phyloP scores from a whole-genome alignment of 1,140 invertebrate species.

The Ptiloglossa arizonensis region DNA sequence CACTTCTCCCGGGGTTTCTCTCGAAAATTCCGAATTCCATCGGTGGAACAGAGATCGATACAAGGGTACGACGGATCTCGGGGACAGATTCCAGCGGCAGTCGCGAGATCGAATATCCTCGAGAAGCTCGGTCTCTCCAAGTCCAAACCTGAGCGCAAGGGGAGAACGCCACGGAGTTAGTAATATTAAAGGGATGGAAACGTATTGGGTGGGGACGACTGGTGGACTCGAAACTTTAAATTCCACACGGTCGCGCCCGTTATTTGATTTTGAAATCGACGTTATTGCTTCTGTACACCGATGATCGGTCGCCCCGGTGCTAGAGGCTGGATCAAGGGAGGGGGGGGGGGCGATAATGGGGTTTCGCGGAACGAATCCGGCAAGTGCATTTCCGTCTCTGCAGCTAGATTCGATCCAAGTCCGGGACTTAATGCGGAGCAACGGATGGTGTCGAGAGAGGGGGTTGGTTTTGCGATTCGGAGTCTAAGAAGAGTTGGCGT shows the following conservation, averaged over 20 bases:
- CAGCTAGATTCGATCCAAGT: slow-evolving; percentile 57
- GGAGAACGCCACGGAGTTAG: neutral
- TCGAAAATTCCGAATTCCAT: neutral
- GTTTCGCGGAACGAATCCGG: slow-evolving; percentile 58
- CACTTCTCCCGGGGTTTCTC: no score
- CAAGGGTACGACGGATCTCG: neutral
- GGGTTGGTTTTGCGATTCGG: slow-evolving; percentile 1
- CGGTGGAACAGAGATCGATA: neutral
- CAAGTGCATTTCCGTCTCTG: slow-evolving; percentile 59
- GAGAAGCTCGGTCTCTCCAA: no score
- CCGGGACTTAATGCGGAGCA: slow-evolving; percentile 58
- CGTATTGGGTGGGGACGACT: neutral
- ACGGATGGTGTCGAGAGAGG: slow-evolving; percentile 31
- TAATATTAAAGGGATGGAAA: neutral
- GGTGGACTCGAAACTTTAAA: slow-evolving; percentile 37
- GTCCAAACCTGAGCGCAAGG: neutral
- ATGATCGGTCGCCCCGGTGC: slow-evolving; percentile 36
- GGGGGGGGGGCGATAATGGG: slow-evolving; percentile 44
- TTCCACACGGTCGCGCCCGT: slow-evolving; percentile 23
- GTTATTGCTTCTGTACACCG: slow-evolving; percentile 56
- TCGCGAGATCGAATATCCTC: neutral
- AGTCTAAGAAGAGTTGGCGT: slow-evolving; percentile 17
- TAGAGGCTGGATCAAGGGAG: no score
- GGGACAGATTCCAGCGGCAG: neutral
- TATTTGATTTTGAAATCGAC: slow-evolving; percentile 50